Conservation (phyloP, 2,888 invertebrate species). For the Plusia festucae region DNA sequence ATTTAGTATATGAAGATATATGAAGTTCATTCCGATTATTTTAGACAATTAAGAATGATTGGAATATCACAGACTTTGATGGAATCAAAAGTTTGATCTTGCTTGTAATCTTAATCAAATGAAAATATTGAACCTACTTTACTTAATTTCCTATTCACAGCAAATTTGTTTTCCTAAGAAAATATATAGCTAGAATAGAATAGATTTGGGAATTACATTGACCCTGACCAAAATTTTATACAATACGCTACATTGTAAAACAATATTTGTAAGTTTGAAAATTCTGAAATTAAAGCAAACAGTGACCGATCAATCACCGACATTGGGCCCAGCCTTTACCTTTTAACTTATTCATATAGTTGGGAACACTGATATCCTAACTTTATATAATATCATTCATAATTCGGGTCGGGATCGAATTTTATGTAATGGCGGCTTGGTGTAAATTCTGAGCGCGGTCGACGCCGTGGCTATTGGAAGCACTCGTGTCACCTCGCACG, state of each 20-base stretch:
- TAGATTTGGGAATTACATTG: no score
- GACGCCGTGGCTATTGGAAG: slow-evolving; percentile 69
- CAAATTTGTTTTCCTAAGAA: no score
- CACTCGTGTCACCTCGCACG: slow-evolving; percentile 68
- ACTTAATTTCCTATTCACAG: no score
- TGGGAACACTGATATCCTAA: slow-evolving; percentile 42
- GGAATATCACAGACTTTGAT: no score
- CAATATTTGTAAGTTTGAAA: neutral
- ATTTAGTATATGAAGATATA: neutral
- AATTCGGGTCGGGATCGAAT: slow-evolving; percentile 77
- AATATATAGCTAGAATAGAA: no score
- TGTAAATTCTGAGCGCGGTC: slow-evolving; percentile 78
- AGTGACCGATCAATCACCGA: neutral
- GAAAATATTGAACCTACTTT: no score
- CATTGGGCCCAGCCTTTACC: slow-evolving; percentile 26
- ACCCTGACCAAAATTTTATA: no score
- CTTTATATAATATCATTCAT: slow-evolving; percentile 71
- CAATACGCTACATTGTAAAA: no score
- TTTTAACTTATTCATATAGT: slow-evolving; percentile 31
- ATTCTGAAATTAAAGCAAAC: neutral
- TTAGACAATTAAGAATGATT: no score
- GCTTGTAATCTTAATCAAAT: no score
- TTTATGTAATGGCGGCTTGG: slow-evolving; percentile 75
- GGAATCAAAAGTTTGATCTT: no score
- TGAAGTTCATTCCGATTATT: no score